These are phyloP conservation scores for Heterochromis multidens DNA, from an alignment of 2,113 vertebrate genomes.

Conservation along the genomic window DNA sequence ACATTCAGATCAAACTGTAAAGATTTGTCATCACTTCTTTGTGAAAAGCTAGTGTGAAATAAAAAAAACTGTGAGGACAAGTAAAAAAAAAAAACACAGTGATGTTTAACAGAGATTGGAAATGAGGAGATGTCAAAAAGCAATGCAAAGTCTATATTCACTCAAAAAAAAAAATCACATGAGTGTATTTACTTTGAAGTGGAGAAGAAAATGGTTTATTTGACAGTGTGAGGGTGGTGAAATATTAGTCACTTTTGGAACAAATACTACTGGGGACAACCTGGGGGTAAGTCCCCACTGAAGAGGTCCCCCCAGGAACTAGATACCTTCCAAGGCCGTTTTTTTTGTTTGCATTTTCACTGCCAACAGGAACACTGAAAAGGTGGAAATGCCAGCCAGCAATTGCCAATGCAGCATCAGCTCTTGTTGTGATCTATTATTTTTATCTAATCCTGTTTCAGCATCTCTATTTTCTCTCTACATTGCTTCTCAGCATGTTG, in stretches of 20 bases:
- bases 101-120: neutral
- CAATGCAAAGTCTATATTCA: neutral
- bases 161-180: neutral
- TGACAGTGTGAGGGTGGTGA: neutral
- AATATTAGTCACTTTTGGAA: neutral
- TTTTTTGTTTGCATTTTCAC: neutral
- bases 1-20: conserved; percentile 1
- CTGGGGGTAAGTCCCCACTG: neutral
- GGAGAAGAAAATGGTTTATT: neutral
- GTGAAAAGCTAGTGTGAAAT: neutral
- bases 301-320: neutral
- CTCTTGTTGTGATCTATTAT: neutral
- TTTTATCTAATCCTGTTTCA: neutral
- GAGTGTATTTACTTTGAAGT: neutral
- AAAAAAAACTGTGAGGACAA: neutral
- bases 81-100: neutral
- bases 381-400: neutral
- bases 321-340: neutral
- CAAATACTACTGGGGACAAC: neutral
- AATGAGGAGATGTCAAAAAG: neutral
- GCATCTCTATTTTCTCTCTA: neutral
- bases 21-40: neutral
- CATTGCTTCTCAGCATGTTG: neutral
- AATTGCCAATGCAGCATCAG: neutral
- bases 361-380: neutral